A percentile compares a stretch with the other conserved stretches of the same genome.
phyloP scores from a whole-genome alignment of 30 jellyfish, hydroid and myxozoan species.

The Aurelia sp. region DNA sequence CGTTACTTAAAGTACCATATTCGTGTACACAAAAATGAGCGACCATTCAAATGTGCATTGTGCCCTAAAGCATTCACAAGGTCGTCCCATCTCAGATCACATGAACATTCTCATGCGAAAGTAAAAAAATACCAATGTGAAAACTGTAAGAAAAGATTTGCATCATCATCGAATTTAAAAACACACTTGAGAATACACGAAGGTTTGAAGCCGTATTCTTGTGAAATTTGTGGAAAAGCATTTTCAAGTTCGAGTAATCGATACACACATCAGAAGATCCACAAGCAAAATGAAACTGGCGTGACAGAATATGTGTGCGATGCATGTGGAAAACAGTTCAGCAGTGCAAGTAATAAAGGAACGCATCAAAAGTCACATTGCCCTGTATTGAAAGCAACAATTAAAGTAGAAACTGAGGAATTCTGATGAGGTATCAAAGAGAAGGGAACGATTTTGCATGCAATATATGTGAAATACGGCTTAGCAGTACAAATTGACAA shows the following conservation, averaged over 20 bases:
- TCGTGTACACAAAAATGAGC: conserved; percentile 68
- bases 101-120: conserved; percentile 49
- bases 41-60: conserved; percentile 59
- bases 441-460: conserved; percentile 60
- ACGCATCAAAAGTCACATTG: conserved; percentile 62
- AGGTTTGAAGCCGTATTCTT: conserved; percentile 67
- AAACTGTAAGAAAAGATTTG: conserved; percentile 39
- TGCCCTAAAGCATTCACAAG: conserved; percentile 77
- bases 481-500: conserved; percentile 57
- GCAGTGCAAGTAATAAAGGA: conserved; percentile 67
- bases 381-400: conserved; percentile 27
- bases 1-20: conserved; percentile 60
- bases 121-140: conserved; percentile 51
- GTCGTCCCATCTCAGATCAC: conserved; percentile 69
- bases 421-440: neutral
- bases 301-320: conserved; percentile 59
- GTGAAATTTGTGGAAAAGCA: conserved; percentile 62
- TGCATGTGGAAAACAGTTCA: conserved; percentile 55
- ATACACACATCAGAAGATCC: conserved; percentile 72
- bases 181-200: conserved; percentile 62
- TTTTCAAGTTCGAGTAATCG: conserved; percentile 71
- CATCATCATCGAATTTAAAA: conserved; percentile 58
- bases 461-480: conserved; percentile 38
- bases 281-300: conserved; percentile 66
- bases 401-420: conserved; percentile 15